Evolutionary conservation across 1,140 invertebrate species (phyloP).

Genomic region (Tetranychus urticae): DNA sequence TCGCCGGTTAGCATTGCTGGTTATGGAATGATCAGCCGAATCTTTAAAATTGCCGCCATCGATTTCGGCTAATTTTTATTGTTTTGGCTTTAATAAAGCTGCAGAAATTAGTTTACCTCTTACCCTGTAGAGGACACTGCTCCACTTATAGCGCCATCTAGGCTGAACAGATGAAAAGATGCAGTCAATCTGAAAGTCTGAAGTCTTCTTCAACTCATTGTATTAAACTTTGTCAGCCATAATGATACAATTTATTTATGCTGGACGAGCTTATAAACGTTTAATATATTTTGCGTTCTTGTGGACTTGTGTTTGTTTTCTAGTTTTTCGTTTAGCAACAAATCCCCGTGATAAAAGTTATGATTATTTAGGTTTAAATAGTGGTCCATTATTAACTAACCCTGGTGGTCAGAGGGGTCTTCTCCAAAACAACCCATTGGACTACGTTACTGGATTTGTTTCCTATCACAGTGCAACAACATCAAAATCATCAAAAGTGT

Average conservation of each 20-base stretch:
- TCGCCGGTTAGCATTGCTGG: no score
- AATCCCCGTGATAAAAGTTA: background rate
- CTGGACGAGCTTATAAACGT: constrained; percentile 12
- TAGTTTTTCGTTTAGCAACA: constrained; percentile 15
- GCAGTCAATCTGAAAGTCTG: no score
- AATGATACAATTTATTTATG: constrained; percentile 9
- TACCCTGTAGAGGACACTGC: no score
- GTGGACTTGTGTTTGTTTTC: constrained; percentile 20
- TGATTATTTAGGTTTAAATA: background rate
- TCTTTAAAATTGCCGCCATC: no score
- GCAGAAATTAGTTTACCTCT: no score
- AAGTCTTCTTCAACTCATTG: no score
- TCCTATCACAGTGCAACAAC: background rate
- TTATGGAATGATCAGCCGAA: no score
- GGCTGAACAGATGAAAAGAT: no score
- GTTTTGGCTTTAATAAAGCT: no score
- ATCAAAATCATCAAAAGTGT: constrained; percentile 6
- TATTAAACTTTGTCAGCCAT: background rate
- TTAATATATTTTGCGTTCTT: constrained; percentile 16
- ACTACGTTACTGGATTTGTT: background rate
- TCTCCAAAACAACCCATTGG: constrained; percentile 16
- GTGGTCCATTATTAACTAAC: background rate
- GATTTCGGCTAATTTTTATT: no score
- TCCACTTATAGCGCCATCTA: no score
- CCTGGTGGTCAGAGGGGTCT: constrained; percentile 13